phyloP scores from a whole-genome alignment of 2,113 vertebrate species.

The Turdus rufiventris region DNA sequence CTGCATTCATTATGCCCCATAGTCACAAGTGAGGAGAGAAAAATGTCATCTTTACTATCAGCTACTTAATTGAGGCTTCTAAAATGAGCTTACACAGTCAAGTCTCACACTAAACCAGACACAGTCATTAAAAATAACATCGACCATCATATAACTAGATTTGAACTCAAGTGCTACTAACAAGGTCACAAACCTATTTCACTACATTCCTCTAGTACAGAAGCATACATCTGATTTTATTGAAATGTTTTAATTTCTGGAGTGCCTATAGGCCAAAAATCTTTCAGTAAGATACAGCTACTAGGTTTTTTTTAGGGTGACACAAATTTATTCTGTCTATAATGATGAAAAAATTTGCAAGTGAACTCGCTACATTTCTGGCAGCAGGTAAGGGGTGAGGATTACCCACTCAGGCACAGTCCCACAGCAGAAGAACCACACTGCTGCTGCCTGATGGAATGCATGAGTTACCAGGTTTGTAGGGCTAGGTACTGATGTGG shows the following conservation, averaged over 20 bases:
- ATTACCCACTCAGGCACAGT: not conserved
- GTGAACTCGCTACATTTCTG: not conserved
- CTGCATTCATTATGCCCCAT: not conserved
- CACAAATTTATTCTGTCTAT: not conserved
- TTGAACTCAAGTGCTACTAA: not conserved
- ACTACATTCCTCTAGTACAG: not conserved
- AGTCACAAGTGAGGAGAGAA: not conserved
- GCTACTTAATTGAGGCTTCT: not conserved
- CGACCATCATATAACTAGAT: not conserved
- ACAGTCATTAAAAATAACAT: not conserved
- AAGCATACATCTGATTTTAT: not conserved
- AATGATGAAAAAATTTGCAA: not conserved
- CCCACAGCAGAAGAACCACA: fast-evolving
- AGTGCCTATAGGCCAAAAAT: not conserved
- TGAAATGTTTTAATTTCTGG: not conserved
- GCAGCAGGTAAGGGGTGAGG: not conserved
- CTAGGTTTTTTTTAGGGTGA: not conserved
- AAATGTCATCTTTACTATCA: not conserved
- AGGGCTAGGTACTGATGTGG: not conserved
- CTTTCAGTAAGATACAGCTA: not conserved
- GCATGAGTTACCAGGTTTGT: not conserved
- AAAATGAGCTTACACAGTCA: not conserved
- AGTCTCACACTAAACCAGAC: not conserved
- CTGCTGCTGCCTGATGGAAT: not conserved
- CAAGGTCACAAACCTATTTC: not conserved